These are phyloP conservation scores for Eublepharis macularius DNA, from an alignment of 2,113 vertebrate genomes.

Conservation along the genomic window DNA sequence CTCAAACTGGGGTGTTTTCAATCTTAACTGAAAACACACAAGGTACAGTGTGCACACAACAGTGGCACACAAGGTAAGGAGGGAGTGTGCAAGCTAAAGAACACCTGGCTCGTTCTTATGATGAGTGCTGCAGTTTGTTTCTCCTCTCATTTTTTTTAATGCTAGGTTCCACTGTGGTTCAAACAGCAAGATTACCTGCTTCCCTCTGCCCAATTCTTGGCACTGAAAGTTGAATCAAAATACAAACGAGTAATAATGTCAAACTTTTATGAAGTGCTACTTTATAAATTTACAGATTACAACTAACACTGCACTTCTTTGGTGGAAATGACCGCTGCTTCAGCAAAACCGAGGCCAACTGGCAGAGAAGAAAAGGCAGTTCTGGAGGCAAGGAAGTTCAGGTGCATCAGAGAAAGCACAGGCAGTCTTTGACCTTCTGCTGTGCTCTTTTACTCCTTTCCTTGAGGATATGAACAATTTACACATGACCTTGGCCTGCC, in stretches of 20 bases:
- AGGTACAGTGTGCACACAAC: too few relatives aligned
- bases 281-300: not conserved
- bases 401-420: not conserved
- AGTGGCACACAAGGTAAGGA: too few relatives aligned
- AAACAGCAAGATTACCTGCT: not conserved
- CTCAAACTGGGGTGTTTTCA: too few relatives aligned
- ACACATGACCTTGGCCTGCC: not conserved
- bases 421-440: constrained; percentile 19
- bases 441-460: rapidly evolving
- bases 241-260: not conserved
- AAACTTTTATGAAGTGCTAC: constrained; percentile 17
- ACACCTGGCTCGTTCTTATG: too few relatives aligned
- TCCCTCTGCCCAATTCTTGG: not conserved
- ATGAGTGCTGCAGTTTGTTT: not conserved
- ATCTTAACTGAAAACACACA: too few relatives aligned
- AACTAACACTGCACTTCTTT: not conserved
- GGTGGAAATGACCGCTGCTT: not conserved
- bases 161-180: not conserved
- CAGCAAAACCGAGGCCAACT: constrained; percentile 25
- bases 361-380: constrained; percentile 22
- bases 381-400: constrained; percentile 27
- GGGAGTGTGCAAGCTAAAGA: too few relatives aligned
- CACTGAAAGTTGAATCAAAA: rapidly evolving
- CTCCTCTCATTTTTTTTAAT: constrained; percentile 1
- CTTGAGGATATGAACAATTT: not conserved